Evolutionary conservation across 1,140 invertebrate species (phyloP), one percentile per base, ranked within the genome.

Genomic region (Nylanderia fulva): DNA sequence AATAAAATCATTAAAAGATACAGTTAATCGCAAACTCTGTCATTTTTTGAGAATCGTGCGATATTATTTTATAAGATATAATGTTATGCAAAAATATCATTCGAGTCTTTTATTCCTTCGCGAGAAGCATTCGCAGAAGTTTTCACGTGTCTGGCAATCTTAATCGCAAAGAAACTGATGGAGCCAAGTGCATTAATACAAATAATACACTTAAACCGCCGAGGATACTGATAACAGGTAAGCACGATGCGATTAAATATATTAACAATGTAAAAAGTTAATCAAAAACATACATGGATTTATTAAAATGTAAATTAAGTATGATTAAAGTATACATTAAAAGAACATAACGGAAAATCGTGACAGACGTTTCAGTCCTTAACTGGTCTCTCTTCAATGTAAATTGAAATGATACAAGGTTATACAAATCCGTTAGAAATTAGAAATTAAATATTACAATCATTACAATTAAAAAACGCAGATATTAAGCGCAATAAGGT

Each of bases 201-300:
- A 48, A 75, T 68, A 29, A 33, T 52, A 4, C 27, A 36, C 8
- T 15, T 15, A 92, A 90, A 89, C 61, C 88, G 39, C 95, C 94
- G 2, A 93, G 92, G 64, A 94, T 95, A 84, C 85, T 95, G 6
- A 95, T 95, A 24, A 95, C 94, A 82, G 94, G 94, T 95, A 77
- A 84, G 74, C 85, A 27, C 33, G 36, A 13, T 36, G 18, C 27
- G 18, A 39, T 56, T 15, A 27, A 79, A 18, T 21, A n/a, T n/a
- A n/a, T n/a, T n/a, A n/a, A n/a, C n/a, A n/a, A n/a, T n/a, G n/a
- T n/a, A n/a, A n/a, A n/a, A n/a, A n/a, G n/a, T n/a, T n/a, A n/a
- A n/a, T n/a, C n/a, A n/a, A n/a, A n/a, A n/a, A n/a, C n/a, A n/a
- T n/a, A n/a, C n/a, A n/a, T n/a, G n/a, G n/a, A n/a, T n/a, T n/a